phyloP scores from a whole-genome alignment of 2,797 vertebrate genomes.

The Masticophis lateralis region DNA sequence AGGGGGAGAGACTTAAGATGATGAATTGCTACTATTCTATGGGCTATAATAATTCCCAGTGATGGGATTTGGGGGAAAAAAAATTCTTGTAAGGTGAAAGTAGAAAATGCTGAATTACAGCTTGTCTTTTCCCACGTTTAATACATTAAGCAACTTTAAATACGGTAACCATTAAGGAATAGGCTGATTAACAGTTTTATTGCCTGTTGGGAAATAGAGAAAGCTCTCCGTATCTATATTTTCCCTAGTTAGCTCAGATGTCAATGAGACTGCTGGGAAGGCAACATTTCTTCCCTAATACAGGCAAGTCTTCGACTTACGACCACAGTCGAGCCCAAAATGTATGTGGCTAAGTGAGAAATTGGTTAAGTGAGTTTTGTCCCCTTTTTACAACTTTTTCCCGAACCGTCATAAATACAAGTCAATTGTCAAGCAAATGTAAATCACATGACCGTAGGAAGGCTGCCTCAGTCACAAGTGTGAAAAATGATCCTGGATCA shows the following conservation, averaged over 20 bases:
- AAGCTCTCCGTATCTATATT: constrained; percentile 42
- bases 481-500: too few relatives aligned
- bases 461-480: too few relatives aligned
- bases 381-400: too few relatives aligned
- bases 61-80: not conserved
- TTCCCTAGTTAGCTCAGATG: constrained; percentile 54
- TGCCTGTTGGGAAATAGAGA: constrained; percentile 48
- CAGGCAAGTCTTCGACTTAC: too few relatives aligned
- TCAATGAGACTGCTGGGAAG: constrained; percentile 54
- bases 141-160: constrained; percentile 30
- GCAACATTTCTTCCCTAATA: constrained; percentile 45
- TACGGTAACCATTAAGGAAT: constrained; percentile 16
- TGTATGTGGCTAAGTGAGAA: too few relatives aligned
- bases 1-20: not conserved
- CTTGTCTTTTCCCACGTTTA: not conserved
- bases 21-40: not conserved
- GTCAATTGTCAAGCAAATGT: too few relatives aligned
- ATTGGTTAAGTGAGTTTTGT: too few relatives aligned
- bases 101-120: constrained; percentile 26
- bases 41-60: not conserved
- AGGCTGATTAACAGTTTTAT: constrained; percentile 35
- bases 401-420: too few relatives aligned
- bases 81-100: not conserved
- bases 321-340: too few relatives aligned
- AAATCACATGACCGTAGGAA: too few relatives aligned